These are phyloP conservation scores for Channa maculata DNA, from an alignment of 2,113 vertebrate genomes.

Conservation along the genomic window DNA sequence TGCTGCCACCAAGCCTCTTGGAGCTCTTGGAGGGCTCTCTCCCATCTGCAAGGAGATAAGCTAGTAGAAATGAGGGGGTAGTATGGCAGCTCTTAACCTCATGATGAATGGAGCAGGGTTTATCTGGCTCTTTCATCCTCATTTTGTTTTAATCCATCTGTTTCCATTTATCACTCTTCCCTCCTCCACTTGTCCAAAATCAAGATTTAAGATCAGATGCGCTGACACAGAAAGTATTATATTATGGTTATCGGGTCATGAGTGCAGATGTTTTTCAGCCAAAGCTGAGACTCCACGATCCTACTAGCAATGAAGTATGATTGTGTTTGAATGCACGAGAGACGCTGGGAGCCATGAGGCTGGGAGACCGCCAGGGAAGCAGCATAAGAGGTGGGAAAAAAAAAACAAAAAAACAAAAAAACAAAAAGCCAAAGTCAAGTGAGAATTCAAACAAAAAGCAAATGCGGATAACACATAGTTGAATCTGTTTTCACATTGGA, in stretches of 20 bases:
- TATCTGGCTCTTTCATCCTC: slow-evolving; percentile 25
- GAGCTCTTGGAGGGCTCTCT: background rate
- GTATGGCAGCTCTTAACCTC: slow-evolving; percentile 19
- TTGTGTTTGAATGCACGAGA: slow-evolving; percentile 11
- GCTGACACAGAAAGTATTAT: slow-evolving; percentile 34
- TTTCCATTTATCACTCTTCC: slow-evolving; percentile 9
- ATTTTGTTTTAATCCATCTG: slow-evolving; percentile 1
- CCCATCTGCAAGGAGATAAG: slow-evolving; percentile 33
- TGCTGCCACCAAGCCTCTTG: background rate
- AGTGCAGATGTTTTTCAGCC: slow-evolving; percentile 32
- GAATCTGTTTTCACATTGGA: slow-evolving; percentile 41
- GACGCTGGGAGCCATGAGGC: slow-evolving; percentile 5
- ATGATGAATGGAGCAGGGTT: slow-evolving; percentile 25
- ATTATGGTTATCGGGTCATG: slow-evolving; percentile 15
- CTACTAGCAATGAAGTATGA: slow-evolving; percentile 18
- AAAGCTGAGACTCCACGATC: slow-evolving; percentile 1
- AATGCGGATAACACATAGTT: slow-evolving; percentile 39
- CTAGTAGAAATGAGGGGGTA: slow-evolving; percentile 10
- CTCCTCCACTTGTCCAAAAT: slow-evolving; percentile 5
- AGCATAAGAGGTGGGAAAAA: slow-evolving; percentile 20
- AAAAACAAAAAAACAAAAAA: too few species aligned
- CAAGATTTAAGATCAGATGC: slow-evolving; percentile 34
- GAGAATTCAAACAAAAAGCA: slow-evolving; percentile 48
- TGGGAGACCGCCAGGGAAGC: slow-evolving; percentile 15
- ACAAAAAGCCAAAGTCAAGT: slow-evolving; percentile 37